Percentiles rank a stretch among this genome's conserved stretches.
phyloP scores from a whole-genome alignment of 1,140 invertebrate species.

The Zaprionus africanus region DNA sequence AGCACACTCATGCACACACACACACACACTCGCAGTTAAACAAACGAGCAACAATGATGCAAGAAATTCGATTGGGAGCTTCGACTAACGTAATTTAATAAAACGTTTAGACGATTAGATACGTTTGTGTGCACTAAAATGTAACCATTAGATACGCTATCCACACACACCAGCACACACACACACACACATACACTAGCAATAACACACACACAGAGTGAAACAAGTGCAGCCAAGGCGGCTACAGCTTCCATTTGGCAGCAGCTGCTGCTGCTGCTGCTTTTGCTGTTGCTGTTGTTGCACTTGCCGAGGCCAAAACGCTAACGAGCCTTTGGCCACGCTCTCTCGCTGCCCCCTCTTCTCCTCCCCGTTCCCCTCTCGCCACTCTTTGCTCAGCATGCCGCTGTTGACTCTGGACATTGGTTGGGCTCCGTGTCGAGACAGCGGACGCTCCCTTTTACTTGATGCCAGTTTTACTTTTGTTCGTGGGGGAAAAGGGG shows the following conservation, averaged over 20 bases:
- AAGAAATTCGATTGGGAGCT: slow-evolving; percentile 63
- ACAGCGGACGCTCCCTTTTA: slow-evolving; percentile 77
- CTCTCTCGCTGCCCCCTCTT: slow-evolving; percentile 37
- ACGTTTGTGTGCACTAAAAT: slow-evolving; percentile 83
- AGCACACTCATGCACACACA: neutral
- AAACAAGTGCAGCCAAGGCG: slow-evolving; percentile 68
- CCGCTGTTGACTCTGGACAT: slow-evolving; percentile 17
- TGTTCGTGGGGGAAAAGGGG: slow-evolving; percentile 30
- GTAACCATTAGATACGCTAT: slow-evolving; percentile 83
- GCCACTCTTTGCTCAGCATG: neutral
- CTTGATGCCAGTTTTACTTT: slow-evolving; percentile 59
- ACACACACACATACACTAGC: slow-evolving; percentile 28
- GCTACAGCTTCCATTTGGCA: slow-evolving; percentile 54
- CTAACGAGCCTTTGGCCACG: slow-evolving; percentile 81
- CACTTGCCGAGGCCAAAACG: slow-evolving; percentile 74
- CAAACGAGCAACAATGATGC: slow-evolving; percentile 56
- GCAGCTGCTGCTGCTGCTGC: slow-evolving; percentile 62
- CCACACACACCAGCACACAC: slow-evolving; percentile 54
- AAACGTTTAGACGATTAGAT: slow-evolving; percentile 83
- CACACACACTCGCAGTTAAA: slow-evolving; percentile 24
- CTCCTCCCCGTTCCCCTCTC: neutral
- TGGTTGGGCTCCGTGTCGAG: slow-evolving; percentile 26
- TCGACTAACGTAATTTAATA: slow-evolving; percentile 82
- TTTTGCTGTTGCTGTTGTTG: slow-evolving; percentile 26
- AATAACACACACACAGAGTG: slow-evolving; percentile 24